Evolutionary conservation across 2,113 vertebrate genomes (phyloP), one percentile per base, ranked within the genome.

Genomic region (Murina feae): DNA sequence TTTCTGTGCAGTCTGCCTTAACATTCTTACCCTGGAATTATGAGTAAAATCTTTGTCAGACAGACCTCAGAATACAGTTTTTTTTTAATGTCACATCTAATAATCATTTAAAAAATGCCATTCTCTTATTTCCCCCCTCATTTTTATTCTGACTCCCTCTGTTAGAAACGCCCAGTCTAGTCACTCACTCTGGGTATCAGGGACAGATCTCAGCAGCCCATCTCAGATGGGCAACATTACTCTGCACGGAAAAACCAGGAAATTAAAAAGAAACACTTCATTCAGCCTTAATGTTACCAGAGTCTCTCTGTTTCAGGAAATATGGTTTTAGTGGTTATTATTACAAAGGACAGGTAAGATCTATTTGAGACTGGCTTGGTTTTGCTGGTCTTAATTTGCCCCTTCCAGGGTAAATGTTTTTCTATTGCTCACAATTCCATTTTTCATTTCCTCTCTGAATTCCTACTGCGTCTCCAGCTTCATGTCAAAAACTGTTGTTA

Each of bases 1-100:
- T 87, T 96, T 89, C 91, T 97, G 87, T 94, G 94, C 86, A 96
- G 76, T 96, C 93, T 92, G 80, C 76, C 93, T 95, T 93, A 96
- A 86, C 87, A 92, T 95, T 97, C 94, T 91, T 79, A 91, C 35
- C n/a, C 72, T 91, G 16, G 85, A 94, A 90, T 87, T 95, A 86
- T 66, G 80, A 95, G 32, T 91, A 96, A 96, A 93, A 87, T 85
- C 35, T 94, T 93, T 91, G 53, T 86, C 86, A 80, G 49, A 39
- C 86, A 91, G 69, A 37, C 37, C 10, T 66, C 86, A 75, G 69
- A 94, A 91, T 94, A 89, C 42, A 86, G 90, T 91, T 94, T 39
- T 94, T 93, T 91, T 94, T 39, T 94, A 91, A 94, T 94, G 80
- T 89, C 20, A 63, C 37, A 82, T 76, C n/a, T 94, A 96, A 90